Evolutionary conservation across 2,888 invertebrate species (phyloP).

Genomic region (Campaea margaritaria): DNA sequence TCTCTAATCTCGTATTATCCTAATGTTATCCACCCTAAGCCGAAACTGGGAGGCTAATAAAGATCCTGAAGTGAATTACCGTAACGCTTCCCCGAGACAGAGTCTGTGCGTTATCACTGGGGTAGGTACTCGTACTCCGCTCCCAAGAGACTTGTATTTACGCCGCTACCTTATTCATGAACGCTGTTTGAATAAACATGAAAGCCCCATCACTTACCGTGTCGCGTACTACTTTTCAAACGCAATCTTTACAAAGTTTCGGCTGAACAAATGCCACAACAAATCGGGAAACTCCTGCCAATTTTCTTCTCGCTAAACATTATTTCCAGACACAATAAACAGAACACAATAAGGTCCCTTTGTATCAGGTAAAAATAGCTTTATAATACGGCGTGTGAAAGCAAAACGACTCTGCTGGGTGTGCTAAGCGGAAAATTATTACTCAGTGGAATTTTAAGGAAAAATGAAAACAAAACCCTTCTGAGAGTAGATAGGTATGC

Average conservation of each 20-base stretch:
- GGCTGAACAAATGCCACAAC: conserved; percentile 34
- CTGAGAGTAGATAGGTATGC: conserved; percentile 38
- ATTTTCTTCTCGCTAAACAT: conserved; percentile 51
- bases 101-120: conserved; percentile 67
- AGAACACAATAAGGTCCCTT: conserved; percentile 48
- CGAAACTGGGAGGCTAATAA: conserved; percentile 67
- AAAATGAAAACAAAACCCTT: conserved; percentile 61
- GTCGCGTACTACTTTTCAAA: conserved; percentile 21
- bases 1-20: conserved; percentile 66
- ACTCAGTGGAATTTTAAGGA: conserved; percentile 64
- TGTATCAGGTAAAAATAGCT: conserved; percentile 59
- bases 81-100: conserved; percentile 53
- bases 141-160: conserved; percentile 71
- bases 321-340: conserved; percentile 59
- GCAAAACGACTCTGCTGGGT: conserved; percentile 70
- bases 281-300: conserved; percentile 37
- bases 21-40: conserved; percentile 64
- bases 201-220: conserved; percentile 56
- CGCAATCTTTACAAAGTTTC: conserved; percentile 24
- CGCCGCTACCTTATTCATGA: conserved; percentile 79
- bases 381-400: conserved; percentile 62
- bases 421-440: conserved; percentile 71
- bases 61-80: conserved; percentile 72
- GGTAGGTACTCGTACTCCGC: conserved; percentile 42
- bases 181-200: conserved; percentile 78